Evolutionary conservation across 2,888 invertebrate genomes (phyloP).

Genomic region (Deilephila porcellus): DNA sequence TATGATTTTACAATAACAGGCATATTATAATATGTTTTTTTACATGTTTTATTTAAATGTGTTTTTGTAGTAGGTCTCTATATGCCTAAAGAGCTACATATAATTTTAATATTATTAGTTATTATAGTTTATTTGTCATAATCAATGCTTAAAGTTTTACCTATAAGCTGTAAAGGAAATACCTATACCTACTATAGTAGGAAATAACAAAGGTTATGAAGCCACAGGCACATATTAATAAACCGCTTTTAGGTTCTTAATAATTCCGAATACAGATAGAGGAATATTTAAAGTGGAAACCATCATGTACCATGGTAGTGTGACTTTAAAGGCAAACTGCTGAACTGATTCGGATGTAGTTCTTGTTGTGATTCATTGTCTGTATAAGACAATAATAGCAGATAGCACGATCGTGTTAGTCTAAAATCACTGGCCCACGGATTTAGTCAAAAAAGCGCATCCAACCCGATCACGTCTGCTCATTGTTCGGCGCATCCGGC

Average conservation of each 20-base stretch:
- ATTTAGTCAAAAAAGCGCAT: slow-evolving; percentile 37
- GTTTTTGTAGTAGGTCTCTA: too few relatives aligned
- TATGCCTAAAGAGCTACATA: too few relatives aligned
- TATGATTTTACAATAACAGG: slow-evolving; percentile 4
- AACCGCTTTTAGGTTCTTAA: not conserved
- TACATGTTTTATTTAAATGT: not conserved
- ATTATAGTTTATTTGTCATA: too few relatives aligned
- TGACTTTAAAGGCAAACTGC: too few relatives aligned
- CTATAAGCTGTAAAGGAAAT: not conserved
- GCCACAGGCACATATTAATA: not conserved
- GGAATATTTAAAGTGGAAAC: too few relatives aligned
- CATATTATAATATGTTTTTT: not conserved
- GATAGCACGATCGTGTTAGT: not conserved
- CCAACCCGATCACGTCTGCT: slow-evolving; percentile 55
- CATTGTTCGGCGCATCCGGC: slow-evolving; percentile 65
- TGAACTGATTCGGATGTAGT: too few relatives aligned
- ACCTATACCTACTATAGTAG: not conserved
- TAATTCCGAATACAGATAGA: too few relatives aligned
- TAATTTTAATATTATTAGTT: too few relatives aligned
- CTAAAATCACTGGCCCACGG: not conserved
- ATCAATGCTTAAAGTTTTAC: too few relatives aligned
- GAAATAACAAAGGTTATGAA: not conserved
- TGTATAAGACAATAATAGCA: too few relatives aligned
- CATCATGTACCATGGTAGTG: too few relatives aligned
- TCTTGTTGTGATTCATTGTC: too few relatives aligned